Evolutionary conservation across 2,888 invertebrate species (phyloP), one percentile per base, ranked within the genome.

Genomic region (Bombyx huttoni): DNA sequence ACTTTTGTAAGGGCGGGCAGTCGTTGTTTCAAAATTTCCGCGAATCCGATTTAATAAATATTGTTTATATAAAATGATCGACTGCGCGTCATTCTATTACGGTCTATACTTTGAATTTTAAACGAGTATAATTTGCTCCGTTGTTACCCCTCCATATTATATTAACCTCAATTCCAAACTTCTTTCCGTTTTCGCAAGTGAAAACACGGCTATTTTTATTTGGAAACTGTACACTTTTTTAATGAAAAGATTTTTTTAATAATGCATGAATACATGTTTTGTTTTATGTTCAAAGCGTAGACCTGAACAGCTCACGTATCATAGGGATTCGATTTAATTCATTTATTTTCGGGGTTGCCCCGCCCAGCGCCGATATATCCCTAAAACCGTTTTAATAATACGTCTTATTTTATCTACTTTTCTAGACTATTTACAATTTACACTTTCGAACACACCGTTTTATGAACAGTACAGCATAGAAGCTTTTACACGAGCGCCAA

Each of bases 311-410:
- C 66, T 77, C 75, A 81, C 66, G 71, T 84, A 81, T 74, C 63
- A 10, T 80, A 81, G 81, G 83, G 77, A 70, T 67, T 63, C 68
- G 69, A 65, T 73, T 70, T 65, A 61, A 64, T 61, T 75, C 67
- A 65, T 58, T 68, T 74, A 67, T 70, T 74, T 75, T 71, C 72
- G 81, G 84, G n/a, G 86, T 78, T 72, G 70, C 87, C 87, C 87
- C 86, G 87, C 87, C 87, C 85, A 81, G 76, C 82, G 87, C 87
- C 87, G 77, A 80, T 78, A 79, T 66, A 75, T 70, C 58, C 70
- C 66, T 68, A 73, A 80, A 64, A 76, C 78, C 77, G 76, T 70
- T 64, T 64, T 61, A 58, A 59, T 50, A 60, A 40, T 47, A n/a
- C 67, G 65, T 68, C 63, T 69, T 71, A 65, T 67, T 66, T 70